A percentile compares a stretch with the other conserved stretches of the same genome.
These are phyloP conservation scores for Atta colombica DNA, from an alignment of 1,140 invertebrate species.

Conservation along the genomic window DNA sequence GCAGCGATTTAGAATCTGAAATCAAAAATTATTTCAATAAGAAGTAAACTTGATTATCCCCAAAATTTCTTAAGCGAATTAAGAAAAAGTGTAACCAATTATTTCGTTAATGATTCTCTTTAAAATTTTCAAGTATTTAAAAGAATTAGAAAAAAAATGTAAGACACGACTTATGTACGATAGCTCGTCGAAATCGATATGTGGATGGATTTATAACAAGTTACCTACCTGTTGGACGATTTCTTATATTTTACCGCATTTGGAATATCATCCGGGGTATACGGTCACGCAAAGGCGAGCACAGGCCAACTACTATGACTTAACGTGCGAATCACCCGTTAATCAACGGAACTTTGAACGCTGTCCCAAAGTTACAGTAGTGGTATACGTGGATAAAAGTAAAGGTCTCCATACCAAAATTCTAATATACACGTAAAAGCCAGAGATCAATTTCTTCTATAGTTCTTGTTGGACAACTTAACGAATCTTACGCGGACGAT, in stretches of 20 bases:
- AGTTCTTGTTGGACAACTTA: neutral
- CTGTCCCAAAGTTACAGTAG: neutral
- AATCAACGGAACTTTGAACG: constrained; percentile 39
- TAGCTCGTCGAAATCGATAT: constrained; percentile 27
- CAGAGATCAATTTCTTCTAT: constrained; percentile 30
- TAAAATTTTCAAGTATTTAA: neutral
- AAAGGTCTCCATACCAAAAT: constrained; percentile 12
- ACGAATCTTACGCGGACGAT: neutral
- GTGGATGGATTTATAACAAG: constrained; percentile 33
- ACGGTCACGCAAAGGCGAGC: constrained; percentile 38
- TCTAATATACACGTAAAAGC: constrained; percentile 23
- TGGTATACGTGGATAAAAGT: neutral
- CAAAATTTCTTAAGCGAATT: neutral
- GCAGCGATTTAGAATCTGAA: too few relatives aligned
- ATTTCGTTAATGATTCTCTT: neutral
- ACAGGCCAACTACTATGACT: neutral
- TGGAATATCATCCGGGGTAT: constrained; percentile 10
- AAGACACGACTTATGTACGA: neutral
- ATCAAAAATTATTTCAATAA: too few relatives aligned
- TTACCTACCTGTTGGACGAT: constrained; percentile 66
- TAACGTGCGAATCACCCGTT: constrained; percentile 36
- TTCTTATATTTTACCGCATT: constrained; percentile 35
- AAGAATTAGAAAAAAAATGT: neutral
- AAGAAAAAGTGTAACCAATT: neutral
- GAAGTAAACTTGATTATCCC: too few relatives aligned